A percentile compares a stretch with the other conserved stretches of the same genome.
phyloP scores from a whole-genome alignment of 2,888 invertebrate genomes.

The Sphinx pinastri region DNA sequence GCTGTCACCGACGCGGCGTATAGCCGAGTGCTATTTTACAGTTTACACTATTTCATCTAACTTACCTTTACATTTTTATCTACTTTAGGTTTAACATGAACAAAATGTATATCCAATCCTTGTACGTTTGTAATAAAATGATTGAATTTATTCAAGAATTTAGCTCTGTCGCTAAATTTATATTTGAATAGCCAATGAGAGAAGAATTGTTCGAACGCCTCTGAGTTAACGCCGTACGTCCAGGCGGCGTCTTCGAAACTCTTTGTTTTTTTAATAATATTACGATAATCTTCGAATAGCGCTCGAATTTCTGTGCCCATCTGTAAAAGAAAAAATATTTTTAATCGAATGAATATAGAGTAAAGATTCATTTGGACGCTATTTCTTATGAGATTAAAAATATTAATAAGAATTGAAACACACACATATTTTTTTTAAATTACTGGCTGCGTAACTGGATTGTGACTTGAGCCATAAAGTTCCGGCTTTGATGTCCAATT shows the following conservation, averaged over 20 bases:
- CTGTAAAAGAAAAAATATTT: slow-evolving; percentile 56
- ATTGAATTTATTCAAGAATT: slow-evolving; percentile 87
- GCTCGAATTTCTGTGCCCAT: slow-evolving; percentile 79
- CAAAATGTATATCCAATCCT: slow-evolving; percentile 89
- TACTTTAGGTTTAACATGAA: slow-evolving; percentile 86
- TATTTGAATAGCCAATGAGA: slow-evolving; percentile 91
- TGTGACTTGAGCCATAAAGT: no score
- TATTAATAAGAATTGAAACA: no score
- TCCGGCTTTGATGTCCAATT: no score
- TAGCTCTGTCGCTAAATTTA: slow-evolving; percentile 83
- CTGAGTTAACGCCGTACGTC: slow-evolving; percentile 91
- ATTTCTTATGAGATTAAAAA: no score
- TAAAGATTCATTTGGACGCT: no score
- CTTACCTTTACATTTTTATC: slow-evolving; percentile 58
- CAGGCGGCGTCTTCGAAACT: slow-evolving; percentile 86
- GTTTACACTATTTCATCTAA: neutral
- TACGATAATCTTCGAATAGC: slow-evolving; percentile 77
- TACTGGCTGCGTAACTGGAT: no score
- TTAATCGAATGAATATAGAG: no score
- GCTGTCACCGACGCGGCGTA: no score
- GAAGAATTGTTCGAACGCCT: slow-evolving; percentile 86
- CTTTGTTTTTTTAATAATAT: slow-evolving; percentile 53
- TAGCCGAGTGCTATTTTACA: neutral
- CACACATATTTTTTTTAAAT: no score
- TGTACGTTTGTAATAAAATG: slow-evolving; percentile 91